These are phyloP conservation scores for Gambusia holbrooki DNA, from an alignment of 2,113 vertebrate genomes.

Conservation along the genomic window DNA sequence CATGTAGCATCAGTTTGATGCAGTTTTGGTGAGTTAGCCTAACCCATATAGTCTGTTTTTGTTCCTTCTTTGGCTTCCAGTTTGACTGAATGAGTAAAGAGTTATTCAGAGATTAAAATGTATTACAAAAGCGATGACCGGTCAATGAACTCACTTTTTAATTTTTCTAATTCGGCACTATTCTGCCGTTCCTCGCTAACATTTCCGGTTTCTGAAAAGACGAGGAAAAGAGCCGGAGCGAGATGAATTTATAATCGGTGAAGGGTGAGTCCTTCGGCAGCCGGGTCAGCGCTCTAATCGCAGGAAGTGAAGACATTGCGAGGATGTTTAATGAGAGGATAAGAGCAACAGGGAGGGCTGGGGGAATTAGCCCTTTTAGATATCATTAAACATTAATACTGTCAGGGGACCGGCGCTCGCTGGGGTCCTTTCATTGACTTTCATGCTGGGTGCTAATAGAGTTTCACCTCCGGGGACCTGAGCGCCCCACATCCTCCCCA, in stretches of 20 bases:
- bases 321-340: conserved; percentile 66
- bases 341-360: conserved; percentile 37
- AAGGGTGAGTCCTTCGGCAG: conserved; percentile 61
- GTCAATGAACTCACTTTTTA: background rate
- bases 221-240: background rate
- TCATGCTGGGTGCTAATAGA: conserved; percentile 73
- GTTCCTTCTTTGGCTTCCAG: background rate
- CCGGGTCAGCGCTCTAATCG: conserved; percentile 67
- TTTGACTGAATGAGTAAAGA: background rate
- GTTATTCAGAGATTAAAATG: background rate
- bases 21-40: background rate
- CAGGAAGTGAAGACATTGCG: conserved; percentile 64
- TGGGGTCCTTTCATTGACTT: conserved; percentile 72
- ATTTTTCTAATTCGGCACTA: background rate
- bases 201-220: background rate
- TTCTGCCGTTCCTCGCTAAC: conserved; percentile 5
- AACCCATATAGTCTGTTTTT: background rate
- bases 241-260: conserved; percentile 20
- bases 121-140: background rate
- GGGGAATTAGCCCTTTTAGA: conserved; percentile 74
- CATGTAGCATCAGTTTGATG: background rate
- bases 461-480: conserved; percentile 70
- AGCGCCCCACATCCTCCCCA: conserved; percentile 20
- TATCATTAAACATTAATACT: conserved; percentile 81
- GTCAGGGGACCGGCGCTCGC: conserved; percentile 66